These are phyloP conservation scores for Cinara cedri DNA, from an alignment of 2,888 invertebrate species.

Conservation along the genomic window DNA sequence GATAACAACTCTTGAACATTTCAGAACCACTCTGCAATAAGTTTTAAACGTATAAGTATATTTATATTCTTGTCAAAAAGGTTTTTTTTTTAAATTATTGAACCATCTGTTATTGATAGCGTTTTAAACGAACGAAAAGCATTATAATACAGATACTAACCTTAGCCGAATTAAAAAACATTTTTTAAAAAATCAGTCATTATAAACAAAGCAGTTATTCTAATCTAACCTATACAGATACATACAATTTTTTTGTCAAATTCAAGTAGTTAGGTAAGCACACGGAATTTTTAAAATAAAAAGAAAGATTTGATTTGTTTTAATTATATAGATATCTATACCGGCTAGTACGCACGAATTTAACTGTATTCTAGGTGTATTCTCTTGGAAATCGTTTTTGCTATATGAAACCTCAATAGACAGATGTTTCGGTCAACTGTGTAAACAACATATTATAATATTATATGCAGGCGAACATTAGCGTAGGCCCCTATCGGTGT, in stretches of 20 bases:
- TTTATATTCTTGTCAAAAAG: not conserved
- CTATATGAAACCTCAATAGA: conserved; percentile 22
- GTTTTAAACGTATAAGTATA: not conserved
- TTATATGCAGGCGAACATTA: conserved; percentile 48
- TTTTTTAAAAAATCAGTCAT: not conserved
- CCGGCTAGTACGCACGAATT: not conserved
- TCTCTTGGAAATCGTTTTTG: conserved; percentile 15
- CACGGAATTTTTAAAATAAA: not conserved
- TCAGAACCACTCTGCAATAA: conserved; percentile 8
- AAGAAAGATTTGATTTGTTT: not conserved
- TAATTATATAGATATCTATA: not conserved
- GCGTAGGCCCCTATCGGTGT: conserved; percentile 42
- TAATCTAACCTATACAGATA: not conserved
- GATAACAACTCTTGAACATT: conserved; percentile 57
- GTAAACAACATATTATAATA: conserved; percentile 33
- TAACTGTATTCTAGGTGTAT: not conserved
- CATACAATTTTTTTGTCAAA: not conserved
- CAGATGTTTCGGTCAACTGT: conserved; percentile 57
- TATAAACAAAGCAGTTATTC: not conserved
- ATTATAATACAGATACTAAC: not conserved
- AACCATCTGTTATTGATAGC: conserved; percentile 29
- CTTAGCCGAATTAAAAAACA: not conserved
- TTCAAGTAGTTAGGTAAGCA: not conserved
- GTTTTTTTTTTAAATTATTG: not conserved
- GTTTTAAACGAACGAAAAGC: not conserved